These are phyloP conservation scores for Rotaria sp. DNA, from an alignment of 2,888 invertebrate species.

Conservation along the genomic window DNA sequence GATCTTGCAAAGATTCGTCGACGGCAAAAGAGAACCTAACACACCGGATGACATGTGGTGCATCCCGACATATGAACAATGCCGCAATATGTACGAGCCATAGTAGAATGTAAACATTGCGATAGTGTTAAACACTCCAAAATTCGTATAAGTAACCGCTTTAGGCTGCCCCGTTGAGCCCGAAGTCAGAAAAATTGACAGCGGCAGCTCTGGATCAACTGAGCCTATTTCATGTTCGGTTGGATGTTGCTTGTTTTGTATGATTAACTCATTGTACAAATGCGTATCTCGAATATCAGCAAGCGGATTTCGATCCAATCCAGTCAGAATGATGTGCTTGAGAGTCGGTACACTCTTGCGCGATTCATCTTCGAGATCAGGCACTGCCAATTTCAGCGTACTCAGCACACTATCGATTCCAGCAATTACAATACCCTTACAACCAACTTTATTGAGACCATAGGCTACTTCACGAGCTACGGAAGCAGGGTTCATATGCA, in stretches of 20 bases:
- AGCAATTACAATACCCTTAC: conserved; percentile 64
- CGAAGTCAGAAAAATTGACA: background rate
- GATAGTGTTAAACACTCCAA: background rate
- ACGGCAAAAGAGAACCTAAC: too few species aligned
- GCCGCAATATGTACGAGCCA: too few species aligned
- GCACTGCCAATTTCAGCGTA: background rate
- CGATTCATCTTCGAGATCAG: background rate
- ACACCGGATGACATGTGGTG: too few species aligned
- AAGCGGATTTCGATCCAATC: background rate
- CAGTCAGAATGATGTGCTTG: conserved; percentile 3
- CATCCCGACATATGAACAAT: too few species aligned
- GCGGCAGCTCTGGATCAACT: background rate
- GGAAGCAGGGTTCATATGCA: conserved; percentile 66
- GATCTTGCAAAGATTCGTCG: background rate
- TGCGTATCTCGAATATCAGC: background rate
- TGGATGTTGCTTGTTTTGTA: background rate
- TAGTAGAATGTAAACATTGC: background rate
- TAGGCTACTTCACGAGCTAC: conserved; percentile 66
- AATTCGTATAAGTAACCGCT: background rate
- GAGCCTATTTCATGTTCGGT: too few species aligned
- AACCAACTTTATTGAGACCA: conserved; percentile 66
- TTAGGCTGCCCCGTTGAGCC: background rate
- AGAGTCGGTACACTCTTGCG: background rate
- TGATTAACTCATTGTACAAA: background rate
- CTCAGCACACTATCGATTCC: background rate